phyloP scores from a whole-genome alignment of 2,113 vertebrate species.

The Oenanthe oenanthe region DNA sequence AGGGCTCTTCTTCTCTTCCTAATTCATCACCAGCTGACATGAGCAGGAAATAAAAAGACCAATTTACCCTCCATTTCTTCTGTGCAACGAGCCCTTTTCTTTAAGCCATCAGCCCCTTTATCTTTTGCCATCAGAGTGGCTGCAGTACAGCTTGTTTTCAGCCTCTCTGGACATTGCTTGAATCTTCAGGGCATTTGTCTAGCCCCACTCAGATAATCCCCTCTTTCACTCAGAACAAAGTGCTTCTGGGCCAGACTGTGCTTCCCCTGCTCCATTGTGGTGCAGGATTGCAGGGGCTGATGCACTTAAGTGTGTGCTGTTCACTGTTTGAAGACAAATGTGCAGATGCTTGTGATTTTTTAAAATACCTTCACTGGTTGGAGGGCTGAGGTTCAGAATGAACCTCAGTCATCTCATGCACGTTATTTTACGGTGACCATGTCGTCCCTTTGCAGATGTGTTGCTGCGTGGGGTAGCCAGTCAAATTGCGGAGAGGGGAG shows the following conservation, averaged over 20 bases:
- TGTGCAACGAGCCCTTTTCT: constrained; percentile 62
- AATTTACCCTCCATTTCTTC: constrained; percentile 55
- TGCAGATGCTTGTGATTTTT: neutral
- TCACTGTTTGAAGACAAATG: constrained; percentile 25
- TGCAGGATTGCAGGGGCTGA: constrained; percentile 36
- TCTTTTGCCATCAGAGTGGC: constrained; percentile 65
- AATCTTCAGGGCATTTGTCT: constrained; percentile 38
- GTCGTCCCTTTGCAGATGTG: neutral
- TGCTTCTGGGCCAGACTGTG: neutral
- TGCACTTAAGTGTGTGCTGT: constrained; percentile 10
- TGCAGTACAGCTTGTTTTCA: constrained; percentile 73
- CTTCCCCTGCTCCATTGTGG: neutral
- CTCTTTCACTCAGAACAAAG: constrained; percentile 25
- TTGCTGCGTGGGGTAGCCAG: neutral
- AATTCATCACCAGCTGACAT: constrained; percentile 66
- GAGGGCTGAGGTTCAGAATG: neutral
- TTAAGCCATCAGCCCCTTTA: constrained; percentile 53
- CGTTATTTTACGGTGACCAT: rapidly evolving
- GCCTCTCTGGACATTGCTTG: constrained; percentile 47
- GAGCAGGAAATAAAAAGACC: constrained; percentile 65
- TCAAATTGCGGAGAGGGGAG: neutral
- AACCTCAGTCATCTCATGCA: no score
- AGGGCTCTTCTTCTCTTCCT: constrained; percentile 37
- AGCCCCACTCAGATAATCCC: neutral
- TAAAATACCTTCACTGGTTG: neutral